Percentiles rank a stretch among this genome's conserved stretches.
Evolutionary conservation across 2,113 vertebrate genomes (phyloP).

Genomic region (Prionailurus viverrinus): DNA sequence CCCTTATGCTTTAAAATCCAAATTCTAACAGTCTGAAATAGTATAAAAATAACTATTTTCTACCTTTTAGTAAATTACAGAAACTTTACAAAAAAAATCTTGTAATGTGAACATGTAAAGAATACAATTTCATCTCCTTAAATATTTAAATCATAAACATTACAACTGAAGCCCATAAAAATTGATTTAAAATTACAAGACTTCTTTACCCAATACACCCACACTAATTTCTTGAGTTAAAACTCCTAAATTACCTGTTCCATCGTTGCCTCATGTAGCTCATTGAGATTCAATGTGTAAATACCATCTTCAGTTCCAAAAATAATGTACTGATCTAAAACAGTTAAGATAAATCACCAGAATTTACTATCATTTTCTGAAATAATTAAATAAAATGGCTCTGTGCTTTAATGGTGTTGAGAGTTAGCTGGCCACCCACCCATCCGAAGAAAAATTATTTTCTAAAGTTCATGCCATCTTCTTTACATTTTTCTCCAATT

Average conservation of each 20-base stretch:
- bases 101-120: background rate
- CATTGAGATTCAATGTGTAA: conserved; percentile 98
- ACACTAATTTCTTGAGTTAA: conserved; percentile 53
- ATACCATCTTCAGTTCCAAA: conserved; percentile 99
- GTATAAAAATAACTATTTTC: conserved; percentile 29
- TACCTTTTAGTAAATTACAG: conserved; percentile 44
- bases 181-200: conserved; percentile 50
- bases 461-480: background rate
- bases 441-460: conserved; percentile 52
- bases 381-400: conserved; percentile 43
- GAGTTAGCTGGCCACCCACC: background rate
- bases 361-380: conserved; percentile 58
- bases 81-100: background rate
- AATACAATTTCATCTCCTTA: conserved; percentile 24
- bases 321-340: conserved; percentile 95
- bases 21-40: conserved; percentile 25
- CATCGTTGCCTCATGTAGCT: conserved; percentile 98
- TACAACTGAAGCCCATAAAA: background rate
- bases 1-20: background rate
- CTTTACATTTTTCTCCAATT: background rate
- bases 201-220: background rate
- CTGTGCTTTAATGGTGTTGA: background rate
- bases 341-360: conserved; percentile 35
- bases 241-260: conserved; percentile 93
- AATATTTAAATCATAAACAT: conserved; percentile 64